Percentiles rank a stretch among this genome's conserved stretches.
Evolutionary conservation across 2,113 vertebrate species (phyloP).

Genomic region (Oreocharis arfaki): DNA sequence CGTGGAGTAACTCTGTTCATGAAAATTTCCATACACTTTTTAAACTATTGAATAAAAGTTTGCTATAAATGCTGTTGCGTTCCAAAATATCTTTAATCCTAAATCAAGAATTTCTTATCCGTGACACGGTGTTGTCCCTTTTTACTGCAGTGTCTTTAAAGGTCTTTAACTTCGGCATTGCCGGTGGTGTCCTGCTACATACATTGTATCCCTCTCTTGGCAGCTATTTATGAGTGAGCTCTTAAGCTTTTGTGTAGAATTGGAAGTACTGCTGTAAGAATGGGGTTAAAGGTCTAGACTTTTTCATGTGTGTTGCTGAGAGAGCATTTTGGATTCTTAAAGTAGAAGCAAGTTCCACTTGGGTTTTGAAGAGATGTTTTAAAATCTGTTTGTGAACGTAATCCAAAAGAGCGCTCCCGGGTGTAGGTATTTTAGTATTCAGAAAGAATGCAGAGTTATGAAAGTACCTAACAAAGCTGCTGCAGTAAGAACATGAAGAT

Average conservation of each 20-base stretch:
- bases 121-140: background rate
- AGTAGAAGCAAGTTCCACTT: background rate
- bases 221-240: background rate
- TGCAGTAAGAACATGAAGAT: background rate
- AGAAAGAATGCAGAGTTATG: background rate
- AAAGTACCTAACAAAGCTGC: background rate
- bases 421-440: background rate
- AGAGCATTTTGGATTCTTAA: background rate
- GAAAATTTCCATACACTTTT: constrained; percentile 45
- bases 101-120: background rate
- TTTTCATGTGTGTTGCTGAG: background rate
- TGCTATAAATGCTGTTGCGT: constrained; percentile 52
- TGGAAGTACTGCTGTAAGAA: background rate
- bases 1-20: constrained; percentile 30
- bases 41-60: constrained; percentile 64
- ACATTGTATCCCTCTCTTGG: background rate
- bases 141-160: background rate
- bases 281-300: background rate
- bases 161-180: background rate
- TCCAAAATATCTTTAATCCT: constrained; percentile 43
- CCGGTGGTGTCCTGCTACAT: background rate
- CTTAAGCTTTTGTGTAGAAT: background rate
- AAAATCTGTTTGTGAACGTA: background rate
- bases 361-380: background rate
- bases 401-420: background rate